Evolutionary conservation across 2,797 vertebrate species (phyloP).

Genomic region (Mus minutoides): DNA sequence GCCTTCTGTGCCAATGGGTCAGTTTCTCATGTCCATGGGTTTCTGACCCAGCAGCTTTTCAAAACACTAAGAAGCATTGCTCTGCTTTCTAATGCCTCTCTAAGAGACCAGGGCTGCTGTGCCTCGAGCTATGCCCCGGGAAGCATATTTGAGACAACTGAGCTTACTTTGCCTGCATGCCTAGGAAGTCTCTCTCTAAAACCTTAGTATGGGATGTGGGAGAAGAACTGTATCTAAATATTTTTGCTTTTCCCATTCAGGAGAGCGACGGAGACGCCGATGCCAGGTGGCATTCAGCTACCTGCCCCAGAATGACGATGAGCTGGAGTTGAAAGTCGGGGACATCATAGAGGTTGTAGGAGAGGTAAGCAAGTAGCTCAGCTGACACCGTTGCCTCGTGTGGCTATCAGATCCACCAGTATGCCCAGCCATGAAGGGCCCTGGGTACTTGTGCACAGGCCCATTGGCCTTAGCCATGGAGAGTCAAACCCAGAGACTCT

Average conservation of each 20-base stretch:
- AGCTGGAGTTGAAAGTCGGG: conserved; percentile 97
- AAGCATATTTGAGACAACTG: conserved; percentile 71
- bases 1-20: conserved; percentile 65
- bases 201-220: conserved; percentile 38
- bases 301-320: conserved; percentile 97
- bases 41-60: conserved; percentile 79
- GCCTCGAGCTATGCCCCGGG: conserved; percentile 65
- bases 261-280: conserved; percentile 93
- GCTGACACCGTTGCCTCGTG: neutral
- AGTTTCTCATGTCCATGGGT: conserved; percentile 77
- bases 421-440: neutral
- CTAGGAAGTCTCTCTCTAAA: conserved; percentile 69
- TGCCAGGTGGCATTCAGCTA: conserved; percentile 99
- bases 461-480: neutral
- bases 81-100: conserved; percentile 70
- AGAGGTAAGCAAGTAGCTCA: conserved; percentile 89
- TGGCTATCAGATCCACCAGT: neutral
- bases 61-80: conserved; percentile 76
- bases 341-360: conserved; percentile 96
- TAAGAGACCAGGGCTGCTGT: conserved; percentile 62
- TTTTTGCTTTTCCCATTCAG: conserved; percentile 84
- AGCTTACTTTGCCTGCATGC: conserved; percentile 80
- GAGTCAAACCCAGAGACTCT: neutral
- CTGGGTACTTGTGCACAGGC: neutral
- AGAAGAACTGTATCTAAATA: conserved; percentile 61